Conservation (phyloP, 2,113 vertebrate genomes). For the Carassius carassius region DNA sequence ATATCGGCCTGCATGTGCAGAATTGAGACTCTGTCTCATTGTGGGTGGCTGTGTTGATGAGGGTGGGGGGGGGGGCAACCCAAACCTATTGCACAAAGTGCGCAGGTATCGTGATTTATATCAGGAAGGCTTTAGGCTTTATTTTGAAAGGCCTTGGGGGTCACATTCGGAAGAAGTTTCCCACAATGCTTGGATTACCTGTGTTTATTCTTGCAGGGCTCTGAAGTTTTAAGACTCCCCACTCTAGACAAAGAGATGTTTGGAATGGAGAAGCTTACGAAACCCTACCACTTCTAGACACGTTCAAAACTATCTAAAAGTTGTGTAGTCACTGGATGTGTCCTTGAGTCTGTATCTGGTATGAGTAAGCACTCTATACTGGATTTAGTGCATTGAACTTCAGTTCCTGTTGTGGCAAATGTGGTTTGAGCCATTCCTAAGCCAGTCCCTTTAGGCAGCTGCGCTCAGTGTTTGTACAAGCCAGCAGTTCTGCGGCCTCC, state of each 20-base stretch:
- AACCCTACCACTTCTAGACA: neutral
- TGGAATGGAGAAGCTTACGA: constrained; percentile 47
- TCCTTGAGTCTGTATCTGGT: neutral
- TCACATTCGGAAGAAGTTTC: constrained; percentile 66
- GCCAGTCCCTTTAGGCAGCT: constrained; percentile 7
- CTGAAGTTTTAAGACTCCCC: constrained; percentile 62
- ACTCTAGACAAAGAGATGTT: constrained; percentile 58
- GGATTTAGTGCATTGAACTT: constrained; percentile 13
- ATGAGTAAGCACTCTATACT: constrained; percentile 8
- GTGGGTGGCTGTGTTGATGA: constrained; percentile 54
- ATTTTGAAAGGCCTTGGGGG: constrained; percentile 54
- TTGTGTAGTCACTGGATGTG: neutral
- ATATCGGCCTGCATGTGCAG: constrained; percentile 50
- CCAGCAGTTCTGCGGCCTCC: constrained; percentile 42
- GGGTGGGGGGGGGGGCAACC: constrained; percentile 13
- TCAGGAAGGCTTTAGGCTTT: constrained; percentile 49
- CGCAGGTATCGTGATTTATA: constrained; percentile 66
- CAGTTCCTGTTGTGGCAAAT: constrained; percentile 20
- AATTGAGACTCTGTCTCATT: constrained; percentile 28
- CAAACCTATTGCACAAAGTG: constrained; percentile 37
- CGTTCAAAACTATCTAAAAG: constrained; percentile 3
- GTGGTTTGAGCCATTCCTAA: constrained; percentile 23
- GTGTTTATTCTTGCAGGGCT: constrained; percentile 59
- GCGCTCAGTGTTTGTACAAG: constrained; percentile 6
- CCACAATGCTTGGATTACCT: constrained; percentile 72